These are phyloP conservation scores for Globodera rostochiensis DNA, from an alignment of 1,140 invertebrate genomes.

Conservation along the genomic window DNA sequence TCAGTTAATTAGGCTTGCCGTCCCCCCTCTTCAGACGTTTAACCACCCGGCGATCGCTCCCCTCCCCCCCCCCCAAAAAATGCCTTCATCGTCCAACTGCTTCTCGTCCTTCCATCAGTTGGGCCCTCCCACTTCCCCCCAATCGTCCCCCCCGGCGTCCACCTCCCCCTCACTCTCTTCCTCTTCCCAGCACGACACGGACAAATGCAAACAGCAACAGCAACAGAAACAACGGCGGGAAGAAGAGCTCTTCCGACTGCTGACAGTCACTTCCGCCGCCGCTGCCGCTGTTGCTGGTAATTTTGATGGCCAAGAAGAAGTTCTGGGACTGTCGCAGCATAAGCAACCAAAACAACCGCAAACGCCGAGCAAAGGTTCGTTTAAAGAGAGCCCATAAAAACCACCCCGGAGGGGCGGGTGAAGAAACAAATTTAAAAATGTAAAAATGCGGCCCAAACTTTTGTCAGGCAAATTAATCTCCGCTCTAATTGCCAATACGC, in stretches of 20 bases:
- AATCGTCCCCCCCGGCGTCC: not conserved
- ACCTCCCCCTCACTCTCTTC: constrained; percentile 2
- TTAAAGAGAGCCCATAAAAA: not conserved
- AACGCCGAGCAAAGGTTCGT: constrained; percentile 25
- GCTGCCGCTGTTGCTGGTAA: not conserved
- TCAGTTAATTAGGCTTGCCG: no score
- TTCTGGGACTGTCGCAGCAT: not conserved
- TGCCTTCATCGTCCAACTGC: not conserved
- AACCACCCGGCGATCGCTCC: not conserved
- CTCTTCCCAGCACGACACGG: not conserved
- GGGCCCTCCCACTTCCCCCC: not conserved
- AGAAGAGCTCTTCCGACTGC: constrained; percentile 18
- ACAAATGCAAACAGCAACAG: constrained; percentile 12
- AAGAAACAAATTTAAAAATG: not conserved
- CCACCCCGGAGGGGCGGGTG: not conserved
- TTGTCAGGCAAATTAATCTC: constrained; percentile 26
- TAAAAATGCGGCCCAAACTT: not conserved
- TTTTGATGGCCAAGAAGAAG: not conserved
- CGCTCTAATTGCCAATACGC: constrained; percentile 19
- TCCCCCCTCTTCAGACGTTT: not conserved
- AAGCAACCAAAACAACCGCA: not conserved
- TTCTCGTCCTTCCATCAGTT: no score
- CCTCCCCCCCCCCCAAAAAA: no score
- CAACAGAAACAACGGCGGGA: not conserved
- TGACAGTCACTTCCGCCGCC: not conserved